Conservation (phyloP, 30 jellyfish, hydroid and myxozoan species). For the Chrysaora quinquecirrha region DNA sequence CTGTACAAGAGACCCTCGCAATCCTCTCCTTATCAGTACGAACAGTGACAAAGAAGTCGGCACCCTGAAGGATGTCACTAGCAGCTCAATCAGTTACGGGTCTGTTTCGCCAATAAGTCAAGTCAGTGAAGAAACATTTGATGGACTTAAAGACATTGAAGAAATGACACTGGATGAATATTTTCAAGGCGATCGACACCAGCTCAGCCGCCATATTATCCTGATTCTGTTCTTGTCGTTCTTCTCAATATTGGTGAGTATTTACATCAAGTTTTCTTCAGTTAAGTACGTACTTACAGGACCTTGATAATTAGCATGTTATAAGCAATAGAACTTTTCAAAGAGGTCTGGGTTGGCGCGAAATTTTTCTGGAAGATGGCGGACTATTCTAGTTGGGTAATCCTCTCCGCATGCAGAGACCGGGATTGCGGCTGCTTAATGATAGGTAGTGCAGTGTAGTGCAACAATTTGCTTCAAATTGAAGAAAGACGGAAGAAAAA, state of each 20-base stretch:
- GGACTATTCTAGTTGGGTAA: too few species aligned
- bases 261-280: too few species aligned
- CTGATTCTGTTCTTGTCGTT: constrained; percentile 56
- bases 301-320: too few species aligned
- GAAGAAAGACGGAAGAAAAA: too few species aligned
- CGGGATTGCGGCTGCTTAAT: too few species aligned
- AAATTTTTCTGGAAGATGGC: too few species aligned
- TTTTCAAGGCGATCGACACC: constrained; percentile 66
- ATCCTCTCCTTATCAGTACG: background rate
- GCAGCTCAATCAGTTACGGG: background rate
- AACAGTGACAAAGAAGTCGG: background rate
- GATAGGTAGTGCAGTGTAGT: too few species aligned
- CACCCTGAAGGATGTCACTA: background rate
- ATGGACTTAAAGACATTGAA: constrained; percentile 54
- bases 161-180: constrained; percentile 48
- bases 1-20: background rate
- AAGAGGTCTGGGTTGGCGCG: too few species aligned
- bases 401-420: too few species aligned
- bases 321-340: too few species aligned
- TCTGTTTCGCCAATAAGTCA: background rate
- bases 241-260: constrained; percentile 69
- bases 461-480: too few species aligned
- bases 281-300: too few species aligned
- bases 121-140: constrained; percentile 12
- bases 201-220: constrained; percentile 80